Conservation (phyloP, 2,797 vertebrate genomes). For the Sylvilagus floridanus region DNA sequence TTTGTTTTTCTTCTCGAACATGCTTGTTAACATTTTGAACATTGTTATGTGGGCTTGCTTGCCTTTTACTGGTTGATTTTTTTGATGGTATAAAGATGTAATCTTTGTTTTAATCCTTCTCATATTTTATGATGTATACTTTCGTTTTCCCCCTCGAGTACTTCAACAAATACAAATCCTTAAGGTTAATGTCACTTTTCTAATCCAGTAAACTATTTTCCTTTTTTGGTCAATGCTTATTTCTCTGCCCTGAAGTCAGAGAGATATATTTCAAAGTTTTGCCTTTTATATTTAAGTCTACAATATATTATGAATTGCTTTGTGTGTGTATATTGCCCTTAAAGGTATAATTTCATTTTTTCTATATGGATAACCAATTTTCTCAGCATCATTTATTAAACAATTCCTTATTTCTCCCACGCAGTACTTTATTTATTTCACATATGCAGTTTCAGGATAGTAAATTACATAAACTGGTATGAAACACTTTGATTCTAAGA, state of each 20-base stretch:
- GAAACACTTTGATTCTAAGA: background rate
- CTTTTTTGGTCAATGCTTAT: conserved; percentile 5
- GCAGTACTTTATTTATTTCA: background rate
- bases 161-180: conserved; percentile 40
- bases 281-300: conserved; percentile 40
- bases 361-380: background rate
- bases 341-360: conserved; percentile 54
- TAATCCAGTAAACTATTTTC: conserved; percentile 43
- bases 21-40: conserved; percentile 6
- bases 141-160: conserved; percentile 37
- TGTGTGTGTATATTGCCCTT: conserved; percentile 2
- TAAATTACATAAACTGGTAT: background rate
- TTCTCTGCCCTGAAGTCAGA: conserved; percentile 13
- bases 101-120: conserved; percentile 32
- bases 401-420: background rate
- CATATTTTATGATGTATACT: background rate
- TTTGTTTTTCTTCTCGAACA: conserved; percentile 40
- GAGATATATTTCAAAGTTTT: conserved; percentile 23
- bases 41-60: background rate
- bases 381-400: conserved; percentile 34
- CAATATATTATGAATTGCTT: conserved; percentile 10
- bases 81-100: background rate
- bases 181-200: conserved; percentile 1
- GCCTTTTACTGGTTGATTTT: conserved; percentile 31
- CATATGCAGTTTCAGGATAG: background rate